Percentiles rank a stretch among this genome's conserved stretches.
phyloP scores from a whole-genome alignment of 2,888 invertebrate species.

The Nomada lathburiana region DNA sequence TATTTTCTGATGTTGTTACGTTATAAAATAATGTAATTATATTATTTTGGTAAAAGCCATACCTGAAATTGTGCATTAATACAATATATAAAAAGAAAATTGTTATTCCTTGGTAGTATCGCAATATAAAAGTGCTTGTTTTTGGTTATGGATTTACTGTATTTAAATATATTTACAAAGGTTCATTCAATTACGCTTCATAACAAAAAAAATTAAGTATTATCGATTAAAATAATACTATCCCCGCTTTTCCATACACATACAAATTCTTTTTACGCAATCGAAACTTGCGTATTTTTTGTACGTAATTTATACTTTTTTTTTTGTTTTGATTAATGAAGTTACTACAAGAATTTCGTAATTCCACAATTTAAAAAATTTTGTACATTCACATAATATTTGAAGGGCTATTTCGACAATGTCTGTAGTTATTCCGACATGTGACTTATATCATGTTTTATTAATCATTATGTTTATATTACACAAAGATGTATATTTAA shows the following conservation, averaged over 20 bases:
- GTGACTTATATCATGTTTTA: slow-evolving; percentile 77
- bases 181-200: slow-evolving; percentile 20
- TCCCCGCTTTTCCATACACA: slow-evolving; percentile 23
- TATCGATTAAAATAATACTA: slow-evolving; percentile 29
- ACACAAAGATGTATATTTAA: slow-evolving; percentile 82
- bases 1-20: not conserved
- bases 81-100: not conserved
- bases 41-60: slow-evolving; percentile 11
- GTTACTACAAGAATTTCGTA: slow-evolving; percentile 2
- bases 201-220: slow-evolving; percentile 41
- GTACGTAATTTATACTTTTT: slow-evolving; percentile 24
- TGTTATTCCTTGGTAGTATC: slow-evolving; percentile 7
- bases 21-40: slow-evolving; percentile 20
- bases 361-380: not conserved
- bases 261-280: slow-evolving; percentile 23
- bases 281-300: slow-evolving; percentile 21
- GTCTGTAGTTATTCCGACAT: slow-evolving; percentile 49
- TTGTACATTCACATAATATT: slow-evolving; percentile 23
- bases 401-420: slow-evolving; percentile 45
- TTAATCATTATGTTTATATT: slow-evolving; percentile 81
- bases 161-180: slow-evolving; percentile 47
- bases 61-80: not conserved
- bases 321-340: slow-evolving; percentile 22
- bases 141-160: slow-evolving; percentile 35
- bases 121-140: slow-evolving; percentile 26